A percentile compares a stretch with the other conserved stretches of the same genome.
phyloP scores from a whole-genome alignment of 2,888 invertebrate species.

The Tolmerus cingulatus region DNA sequence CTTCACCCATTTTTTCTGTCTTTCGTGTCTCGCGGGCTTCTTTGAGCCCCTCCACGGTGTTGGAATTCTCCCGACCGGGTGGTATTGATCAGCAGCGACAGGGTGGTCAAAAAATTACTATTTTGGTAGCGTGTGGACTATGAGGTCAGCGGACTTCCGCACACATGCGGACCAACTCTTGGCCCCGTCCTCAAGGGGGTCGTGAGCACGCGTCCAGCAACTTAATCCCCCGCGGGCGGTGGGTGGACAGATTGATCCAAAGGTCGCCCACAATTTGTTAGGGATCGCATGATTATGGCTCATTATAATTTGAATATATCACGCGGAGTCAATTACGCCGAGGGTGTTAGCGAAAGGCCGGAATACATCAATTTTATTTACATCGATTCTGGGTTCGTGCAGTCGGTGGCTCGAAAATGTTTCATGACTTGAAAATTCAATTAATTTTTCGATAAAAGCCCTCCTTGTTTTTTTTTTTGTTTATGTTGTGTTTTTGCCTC shows the following conservation, averaged over 20 bases:
- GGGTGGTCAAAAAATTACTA: not conserved
- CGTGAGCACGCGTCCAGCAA: not conserved
- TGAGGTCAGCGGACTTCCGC: conserved; percentile 5
- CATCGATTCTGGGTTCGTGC: not conserved
- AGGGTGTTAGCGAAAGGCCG: conserved; percentile 2
- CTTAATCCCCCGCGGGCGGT: not conserved
- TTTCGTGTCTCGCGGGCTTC: not conserved
- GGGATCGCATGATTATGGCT: not conserved
- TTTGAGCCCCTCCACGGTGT: not conserved
- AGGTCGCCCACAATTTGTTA: not conserved
- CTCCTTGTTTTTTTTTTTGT: too few species aligned
- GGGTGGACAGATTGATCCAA: not conserved
- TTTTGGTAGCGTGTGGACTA: conserved; percentile 16
- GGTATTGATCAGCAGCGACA: not conserved
- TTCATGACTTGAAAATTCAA: not conserved
- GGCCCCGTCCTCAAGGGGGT: not conserved
- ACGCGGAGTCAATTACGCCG: conserved; percentile 4
- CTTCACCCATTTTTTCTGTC: not conserved
- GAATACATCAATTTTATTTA: conserved; percentile 25
- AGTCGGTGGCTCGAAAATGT: not conserved
- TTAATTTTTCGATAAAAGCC: not conserved
- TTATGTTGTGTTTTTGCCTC: too few species aligned
- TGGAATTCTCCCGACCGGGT: not conserved
- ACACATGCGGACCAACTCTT: not conserved
- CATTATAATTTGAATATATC: conserved; percentile 31